Evolutionary conservation across 2,888 invertebrate species (phyloP), one percentile per base, ranked within the genome.

Genomic region (Tenthredo scrophulariae): DNA sequence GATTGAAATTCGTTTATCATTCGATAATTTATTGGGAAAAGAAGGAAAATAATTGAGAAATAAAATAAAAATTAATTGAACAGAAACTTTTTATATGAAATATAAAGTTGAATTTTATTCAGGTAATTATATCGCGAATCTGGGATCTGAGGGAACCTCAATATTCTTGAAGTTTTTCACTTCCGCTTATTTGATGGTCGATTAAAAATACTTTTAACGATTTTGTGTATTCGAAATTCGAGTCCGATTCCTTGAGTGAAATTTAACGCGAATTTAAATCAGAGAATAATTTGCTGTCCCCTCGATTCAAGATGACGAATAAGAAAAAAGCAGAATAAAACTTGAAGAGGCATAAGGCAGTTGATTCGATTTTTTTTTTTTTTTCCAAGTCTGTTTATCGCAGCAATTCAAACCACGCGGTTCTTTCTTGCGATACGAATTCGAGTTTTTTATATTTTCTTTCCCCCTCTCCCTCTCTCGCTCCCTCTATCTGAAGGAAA

Each of bases 361-460:
- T 70, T 70, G 33, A 70, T 37, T 37, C 70, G 33, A 70, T 18
- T 70, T 37, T 7, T n/a, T 37, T n/a, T 26, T 67, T 67, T 29
- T 6, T 29, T 65, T 13, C n/a, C 67, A 3, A 37, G 37, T 13
- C 15, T 37, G 0, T 70, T 70, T 70, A 70, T 70, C 70, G 70
- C 70, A 18, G 18, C 70, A 70, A 37, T 70, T 70, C 70, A 37
- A 70, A 70, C 37, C 70, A 70, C 70, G 37, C 70, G 70, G 37
- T 70, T 70, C 37, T 70, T n/a, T 70, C 15, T 37, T 37, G 33
- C 70, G 7, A n/a, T n/a, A n/a, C 70, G 40, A 2, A 40, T 33
- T n/a, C 70, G 0, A 70, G 37, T 37, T 70, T 70, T 70, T 33
- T 37, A 1, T 26, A 29, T 15, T 33, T 70, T 10, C 26, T 62